Conservation (phyloP, 1,140 invertebrate species). For the Lepidostoma basale region DNA sequence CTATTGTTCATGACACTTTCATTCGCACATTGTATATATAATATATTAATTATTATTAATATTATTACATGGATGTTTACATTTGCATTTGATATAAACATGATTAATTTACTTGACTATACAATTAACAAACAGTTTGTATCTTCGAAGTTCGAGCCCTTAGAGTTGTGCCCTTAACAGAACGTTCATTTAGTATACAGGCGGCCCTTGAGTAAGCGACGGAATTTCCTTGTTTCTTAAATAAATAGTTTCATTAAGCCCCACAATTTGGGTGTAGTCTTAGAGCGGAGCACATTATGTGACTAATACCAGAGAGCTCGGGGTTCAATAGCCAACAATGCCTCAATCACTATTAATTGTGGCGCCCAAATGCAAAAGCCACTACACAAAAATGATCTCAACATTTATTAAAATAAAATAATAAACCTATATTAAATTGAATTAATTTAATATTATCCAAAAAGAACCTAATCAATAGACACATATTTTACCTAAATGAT, state of each 20-base stretch:
- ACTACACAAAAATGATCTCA: background rate
- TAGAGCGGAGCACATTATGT: background rate
- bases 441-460: background rate
- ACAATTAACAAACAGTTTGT: no score
- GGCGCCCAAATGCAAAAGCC: background rate
- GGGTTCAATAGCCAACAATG: conserved; percentile 32
- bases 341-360: conserved; percentile 18
- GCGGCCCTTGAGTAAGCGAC: background rate
- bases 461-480: no score
- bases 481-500: no score
- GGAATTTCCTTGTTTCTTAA: conserved; percentile 7
- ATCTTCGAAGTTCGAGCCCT: no score
- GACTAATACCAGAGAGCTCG: conserved; percentile 23
- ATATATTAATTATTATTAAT: no score
- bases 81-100: no score
- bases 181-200: no score
- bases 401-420: background rate
- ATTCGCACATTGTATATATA: no score
- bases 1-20: no score
- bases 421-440: background rate
- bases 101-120: no score
- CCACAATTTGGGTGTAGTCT: conserved; percentile 29
- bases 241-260: conserved; percentile 25
- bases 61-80: no score
- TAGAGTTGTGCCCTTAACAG: no score